phyloP scores from a whole-genome alignment of 2,888 invertebrate species.

The Lepidonotus clava region DNA sequence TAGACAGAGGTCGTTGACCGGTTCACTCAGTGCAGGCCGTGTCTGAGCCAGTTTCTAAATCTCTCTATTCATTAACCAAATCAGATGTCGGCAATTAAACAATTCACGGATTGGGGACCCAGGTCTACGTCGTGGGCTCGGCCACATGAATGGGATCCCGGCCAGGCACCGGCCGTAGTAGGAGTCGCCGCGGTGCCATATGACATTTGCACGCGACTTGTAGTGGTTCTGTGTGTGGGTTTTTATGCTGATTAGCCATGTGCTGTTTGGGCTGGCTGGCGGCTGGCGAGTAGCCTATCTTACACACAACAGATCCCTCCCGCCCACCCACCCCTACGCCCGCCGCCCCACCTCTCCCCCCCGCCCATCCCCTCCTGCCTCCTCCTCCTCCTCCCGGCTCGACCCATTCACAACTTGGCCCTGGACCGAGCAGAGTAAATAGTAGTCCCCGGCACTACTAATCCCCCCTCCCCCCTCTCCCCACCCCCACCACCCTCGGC shows the following conservation, averaged over 20 bases:
- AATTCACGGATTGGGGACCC: too few relatives aligned
- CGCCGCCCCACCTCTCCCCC: background rate
- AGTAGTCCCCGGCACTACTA: background rate
- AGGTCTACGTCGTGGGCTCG: too few relatives aligned
- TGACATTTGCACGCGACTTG: slow-evolving; percentile 14
- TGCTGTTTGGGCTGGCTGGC: slow-evolving; percentile 1
- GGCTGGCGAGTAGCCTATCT: background rate
- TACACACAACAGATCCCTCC: background rate
- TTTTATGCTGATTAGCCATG: slow-evolving; percentile 28
- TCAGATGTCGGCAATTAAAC: too few relatives aligned
- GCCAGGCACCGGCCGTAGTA: background rate
- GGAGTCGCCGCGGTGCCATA: background rate
- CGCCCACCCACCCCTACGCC: background rate
- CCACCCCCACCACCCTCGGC: background rate
- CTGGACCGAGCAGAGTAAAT: background rate
- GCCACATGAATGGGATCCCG: too few relatives aligned
- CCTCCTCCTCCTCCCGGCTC: background rate
- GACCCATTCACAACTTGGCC: slow-evolving; percentile 1
- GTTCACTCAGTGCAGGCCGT: too few relatives aligned
- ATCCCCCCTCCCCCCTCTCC: background rate
- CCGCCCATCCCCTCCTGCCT: background rate
- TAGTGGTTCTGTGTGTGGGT: background rate
- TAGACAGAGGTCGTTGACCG: too few relatives aligned
- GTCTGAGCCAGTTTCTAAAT: too few relatives aligned
- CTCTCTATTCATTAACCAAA: too few relatives aligned